These are phyloP conservation scores for Thymelicus acteon DNA, from an alignment of 2,888 invertebrate genomes.

Conservation along the genomic window DNA sequence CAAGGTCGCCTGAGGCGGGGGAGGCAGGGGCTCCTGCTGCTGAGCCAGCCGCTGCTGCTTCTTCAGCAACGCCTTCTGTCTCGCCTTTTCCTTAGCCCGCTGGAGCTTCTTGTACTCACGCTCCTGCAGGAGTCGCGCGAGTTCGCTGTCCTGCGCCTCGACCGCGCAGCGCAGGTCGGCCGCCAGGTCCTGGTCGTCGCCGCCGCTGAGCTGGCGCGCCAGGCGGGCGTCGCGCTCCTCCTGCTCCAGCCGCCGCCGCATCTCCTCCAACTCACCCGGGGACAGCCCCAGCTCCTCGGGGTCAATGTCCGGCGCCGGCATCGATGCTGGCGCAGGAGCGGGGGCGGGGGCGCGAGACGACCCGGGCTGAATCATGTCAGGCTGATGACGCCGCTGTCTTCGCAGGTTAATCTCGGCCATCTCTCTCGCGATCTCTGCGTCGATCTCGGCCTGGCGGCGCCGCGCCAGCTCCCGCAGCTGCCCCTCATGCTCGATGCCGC, in stretches of 20 bases:
- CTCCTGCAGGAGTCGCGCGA: constrained; percentile 75
- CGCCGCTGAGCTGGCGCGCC: constrained; percentile 71
- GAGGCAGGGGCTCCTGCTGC: constrained; percentile 51
- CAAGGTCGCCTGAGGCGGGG: constrained; percentile 60
- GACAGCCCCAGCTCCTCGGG: constrained; percentile 75
- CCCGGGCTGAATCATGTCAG: constrained; percentile 63
- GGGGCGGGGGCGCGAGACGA: constrained; percentile 61
- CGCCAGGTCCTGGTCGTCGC: constrained; percentile 68
- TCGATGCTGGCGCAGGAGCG: constrained; percentile 55
- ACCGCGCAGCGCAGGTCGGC: constrained; percentile 80
- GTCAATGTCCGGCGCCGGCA: constrained; percentile 49
- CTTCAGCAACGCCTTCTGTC: constrained; percentile 75
- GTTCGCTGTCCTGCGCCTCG: constrained; percentile 78
- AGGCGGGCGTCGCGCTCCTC: constrained; percentile 75
- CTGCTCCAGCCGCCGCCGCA: constrained; percentile 70
- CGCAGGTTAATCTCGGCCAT: constrained; percentile 79
- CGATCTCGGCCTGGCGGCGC: constrained; percentile 75
- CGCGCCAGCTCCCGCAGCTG: constrained; percentile 66
- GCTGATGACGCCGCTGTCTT: constrained; percentile 64
- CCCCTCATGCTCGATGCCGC: constrained; percentile 72
- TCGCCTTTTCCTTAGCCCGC: constrained; percentile 76
- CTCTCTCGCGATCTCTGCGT: constrained; percentile 77
- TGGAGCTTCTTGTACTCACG: constrained; percentile 79
- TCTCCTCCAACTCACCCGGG: constrained; percentile 69
- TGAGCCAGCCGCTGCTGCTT: constrained; percentile 72